Percentiles rank a stretch among this genome's conserved stretches.
These are phyloP conservation scores for Siniperca obscura DNA, from an alignment of 2,797 vertebrate genomes.

Conservation along the genomic window DNA sequence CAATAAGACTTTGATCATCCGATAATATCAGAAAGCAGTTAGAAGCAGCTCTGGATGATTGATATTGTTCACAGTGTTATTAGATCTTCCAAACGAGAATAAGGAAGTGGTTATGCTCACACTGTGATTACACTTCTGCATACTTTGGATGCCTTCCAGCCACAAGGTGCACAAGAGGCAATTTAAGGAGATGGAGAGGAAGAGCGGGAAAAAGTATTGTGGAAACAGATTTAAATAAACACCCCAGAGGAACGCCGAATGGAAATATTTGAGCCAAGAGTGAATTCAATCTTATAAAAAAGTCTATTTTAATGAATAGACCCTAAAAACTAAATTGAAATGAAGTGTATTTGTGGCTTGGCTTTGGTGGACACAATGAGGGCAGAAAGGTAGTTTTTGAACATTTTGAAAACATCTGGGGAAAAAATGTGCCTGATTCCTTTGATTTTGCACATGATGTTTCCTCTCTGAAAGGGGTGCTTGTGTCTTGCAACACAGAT, in stretches of 20 bases:
- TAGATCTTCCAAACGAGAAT: constrained; percentile 69
- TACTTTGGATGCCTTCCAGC: constrained; percentile 77
- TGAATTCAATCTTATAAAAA: constrained; percentile 49
- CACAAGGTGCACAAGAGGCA: constrained; percentile 73
- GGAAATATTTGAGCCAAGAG: constrained; percentile 44
- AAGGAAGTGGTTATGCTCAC: constrained; percentile 73
- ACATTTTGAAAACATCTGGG: constrained; percentile 58
- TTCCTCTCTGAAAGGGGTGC: constrained; percentile 21
- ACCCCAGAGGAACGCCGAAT: constrained; percentile 55
- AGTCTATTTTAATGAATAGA: constrained; percentile 53
- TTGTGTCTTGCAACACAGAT: constrained; percentile 26
- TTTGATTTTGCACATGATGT: constrained; percentile 44
- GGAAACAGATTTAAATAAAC: constrained; percentile 72
- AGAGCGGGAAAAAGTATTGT: constrained; percentile 59
- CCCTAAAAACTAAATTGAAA: constrained; percentile 45
- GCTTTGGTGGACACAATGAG: constrained; percentile 47
- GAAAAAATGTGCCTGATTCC: constrained; percentile 15
- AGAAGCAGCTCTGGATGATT: constrained; percentile 65
- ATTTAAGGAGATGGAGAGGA: constrained; percentile 64
- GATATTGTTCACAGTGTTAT: constrained; percentile 71
- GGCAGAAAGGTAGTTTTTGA: constrained; percentile 43
- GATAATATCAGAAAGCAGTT: constrained; percentile 43
- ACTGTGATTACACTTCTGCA: constrained; percentile 72
- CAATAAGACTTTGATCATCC: constrained; percentile 49
- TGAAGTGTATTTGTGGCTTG: constrained; percentile 53